Percentiles rank a stretch among this genome's conserved stretches.
phyloP scores from a whole-genome alignment of 2,797 vertebrate genomes.

The Enoplosus armatus region DNA sequence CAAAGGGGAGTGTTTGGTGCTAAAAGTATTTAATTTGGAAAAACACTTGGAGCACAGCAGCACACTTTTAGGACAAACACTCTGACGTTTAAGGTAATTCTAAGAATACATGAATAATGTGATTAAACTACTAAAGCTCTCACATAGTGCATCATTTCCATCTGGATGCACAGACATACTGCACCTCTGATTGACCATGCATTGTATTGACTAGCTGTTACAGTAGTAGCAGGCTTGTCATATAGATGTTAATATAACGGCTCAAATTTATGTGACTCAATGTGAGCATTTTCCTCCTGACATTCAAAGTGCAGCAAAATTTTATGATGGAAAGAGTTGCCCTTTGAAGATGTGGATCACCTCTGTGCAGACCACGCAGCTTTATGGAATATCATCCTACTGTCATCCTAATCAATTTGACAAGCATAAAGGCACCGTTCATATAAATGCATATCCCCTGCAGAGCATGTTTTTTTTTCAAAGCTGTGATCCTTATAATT shows the following conservation, averaged over 20 bases:
- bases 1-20: neutral
- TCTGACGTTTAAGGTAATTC: neutral
- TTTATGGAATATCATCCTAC: conserved; percentile 41
- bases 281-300: conserved; percentile 17
- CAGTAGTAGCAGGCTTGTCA: neutral
- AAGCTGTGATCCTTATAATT: conserved; percentile 18
- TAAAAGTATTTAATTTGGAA: conserved; percentile 16
- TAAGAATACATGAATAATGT: neutral
- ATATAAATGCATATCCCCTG: conserved; percentile 33
- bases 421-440: conserved; percentile 37
- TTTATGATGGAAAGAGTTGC: conserved; percentile 53
- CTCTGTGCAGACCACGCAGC: conserved; percentile 10
- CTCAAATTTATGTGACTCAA: conserved; percentile 14
- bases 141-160: neutral
- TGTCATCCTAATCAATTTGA: conserved; percentile 55
- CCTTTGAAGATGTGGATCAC: conserved; percentile 57
- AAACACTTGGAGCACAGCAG: neutral
- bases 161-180: neutral
- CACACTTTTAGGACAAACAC: conserved; percentile 8
- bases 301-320: conserved; percentile 39
- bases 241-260: conserved; percentile 6
- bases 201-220: neutral
- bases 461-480: neutral
- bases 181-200: neutral
- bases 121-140: conserved; percentile 1